Evolutionary conservation across 2,888 invertebrate species (phyloP), one percentile per base, ranked within the genome.

Genomic region (Blastobasis adustella): DNA sequence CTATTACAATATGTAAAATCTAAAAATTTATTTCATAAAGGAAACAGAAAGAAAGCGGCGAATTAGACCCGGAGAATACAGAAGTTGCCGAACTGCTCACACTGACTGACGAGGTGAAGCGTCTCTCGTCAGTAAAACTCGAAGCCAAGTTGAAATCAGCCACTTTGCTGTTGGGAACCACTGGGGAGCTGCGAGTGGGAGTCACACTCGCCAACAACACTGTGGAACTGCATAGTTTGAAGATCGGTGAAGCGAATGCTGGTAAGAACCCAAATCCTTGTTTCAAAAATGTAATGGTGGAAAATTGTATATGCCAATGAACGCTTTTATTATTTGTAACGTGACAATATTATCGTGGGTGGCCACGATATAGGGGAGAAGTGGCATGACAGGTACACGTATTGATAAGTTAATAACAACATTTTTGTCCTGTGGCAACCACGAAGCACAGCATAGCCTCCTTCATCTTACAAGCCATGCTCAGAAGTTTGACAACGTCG

Each of bases 181-280:
- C 91, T 5, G 91, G 92, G 4, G 95, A 95, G 71, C 71, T 95
- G 5, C 90, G 95, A 61, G 82, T 95, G 5, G 90, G 91, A 1
- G 87, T 91, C 4, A 90, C 91, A 36, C 75, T 95, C 40, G 90
- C 91, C 6, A 94, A 95, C 67, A 98, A 98, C 69, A 91, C 91
- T 1, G 82, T 97, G 6, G 93, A 94, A 59, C 73, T 96, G 52
- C 92, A 93, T 72, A 90, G 92, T 49, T 69, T 91, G 56, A 79
- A 79, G 52, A 63, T 89, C 42, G 75, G 64, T 45, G 90, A 91
- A 1, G 90, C 0, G 91, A 93, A 79, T 80, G 90, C 68, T 87
- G 82, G 57, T 38, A 40, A 10, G 38, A 37, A 23, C 23, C 23
- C 23, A 23, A 23, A 23, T 23, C 23, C 23, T 23, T 23, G 23